These are phyloP conservation scores for Dynastes tityus DNA, from an alignment of 2,888 invertebrate species.

Conservation along the genomic window DNA sequence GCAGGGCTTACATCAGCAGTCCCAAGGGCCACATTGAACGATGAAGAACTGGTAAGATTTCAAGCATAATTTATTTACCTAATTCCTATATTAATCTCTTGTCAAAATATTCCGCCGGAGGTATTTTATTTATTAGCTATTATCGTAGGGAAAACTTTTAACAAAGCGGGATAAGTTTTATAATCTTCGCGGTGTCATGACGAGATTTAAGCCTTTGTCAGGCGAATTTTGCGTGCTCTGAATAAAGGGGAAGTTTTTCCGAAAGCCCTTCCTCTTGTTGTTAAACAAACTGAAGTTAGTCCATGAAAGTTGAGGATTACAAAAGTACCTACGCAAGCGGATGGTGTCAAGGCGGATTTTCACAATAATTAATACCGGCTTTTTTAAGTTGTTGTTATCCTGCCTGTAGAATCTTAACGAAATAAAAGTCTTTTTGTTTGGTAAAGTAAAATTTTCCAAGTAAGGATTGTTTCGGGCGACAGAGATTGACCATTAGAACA, in stretches of 20 bases:
- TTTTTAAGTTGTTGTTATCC: background rate
- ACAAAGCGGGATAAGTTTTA: conserved; percentile 26
- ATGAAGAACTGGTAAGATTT: conserved; percentile 97
- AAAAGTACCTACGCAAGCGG: background rate
- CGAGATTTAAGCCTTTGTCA: background rate
- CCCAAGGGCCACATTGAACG: conserved; percentile 96
- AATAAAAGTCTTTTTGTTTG: no score
- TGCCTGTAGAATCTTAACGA: no score
- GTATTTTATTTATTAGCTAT: conserved; percentile 7
- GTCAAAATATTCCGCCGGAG: background rate
- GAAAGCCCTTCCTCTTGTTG: background rate
- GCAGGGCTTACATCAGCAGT: conserved; percentile 98
- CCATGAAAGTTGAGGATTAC: background rate
- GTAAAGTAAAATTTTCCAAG: no score
- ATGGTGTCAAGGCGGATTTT: background rate
- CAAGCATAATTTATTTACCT: background rate
- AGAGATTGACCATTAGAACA: no score
- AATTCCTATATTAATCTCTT: background rate
- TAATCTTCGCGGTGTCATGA: background rate
- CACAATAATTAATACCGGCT: background rate
- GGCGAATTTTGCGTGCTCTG: no score
- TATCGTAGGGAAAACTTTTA: background rate
- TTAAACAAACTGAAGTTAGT: background rate
- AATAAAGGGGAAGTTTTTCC: background rate
- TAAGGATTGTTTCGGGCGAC: no score